Percentiles rank a stretch among this genome's conserved stretches.
phyloP scores from a whole-genome alignment of 2,113 vertebrate species.

The Talpa occidentalis region DNA sequence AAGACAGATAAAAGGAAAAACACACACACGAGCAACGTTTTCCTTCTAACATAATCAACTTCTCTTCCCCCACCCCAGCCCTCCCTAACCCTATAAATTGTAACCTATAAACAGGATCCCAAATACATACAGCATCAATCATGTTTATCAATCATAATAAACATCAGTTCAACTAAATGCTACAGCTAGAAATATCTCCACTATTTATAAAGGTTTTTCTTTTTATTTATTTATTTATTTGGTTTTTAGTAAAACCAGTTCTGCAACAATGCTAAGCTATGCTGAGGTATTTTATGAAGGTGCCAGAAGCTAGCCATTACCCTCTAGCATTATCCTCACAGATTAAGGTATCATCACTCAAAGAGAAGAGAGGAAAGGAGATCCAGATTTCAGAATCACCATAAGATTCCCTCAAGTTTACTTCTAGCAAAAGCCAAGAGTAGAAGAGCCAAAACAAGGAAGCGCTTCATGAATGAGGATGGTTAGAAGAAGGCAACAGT shows the following conservation, averaged over 20 bases:
- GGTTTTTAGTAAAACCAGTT: conserved; percentile 90
- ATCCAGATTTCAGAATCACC: conserved; percentile 63
- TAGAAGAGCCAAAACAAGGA: background rate
- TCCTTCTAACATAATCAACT: conserved; percentile 86
- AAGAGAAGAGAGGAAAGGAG: conserved; percentile 24
- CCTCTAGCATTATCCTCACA: conserved; percentile 83
- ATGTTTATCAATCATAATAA: conserved; percentile 85
- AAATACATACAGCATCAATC: conserved; percentile 86
- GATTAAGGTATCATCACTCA: conserved; percentile 80
- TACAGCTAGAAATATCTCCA: conserved; percentile 90
- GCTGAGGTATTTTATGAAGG: conserved; percentile 98
- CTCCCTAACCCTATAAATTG: conserved; percentile 84
- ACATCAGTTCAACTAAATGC: conserved; percentile 92
- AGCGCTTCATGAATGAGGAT: background rate
- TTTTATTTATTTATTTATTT: conserved; percentile 81
- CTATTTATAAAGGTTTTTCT: conserved; percentile 90
- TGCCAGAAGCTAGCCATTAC: conserved; percentile 87
- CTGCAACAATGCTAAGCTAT: conserved; percentile 91
- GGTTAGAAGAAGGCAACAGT: conserved; percentile 17
- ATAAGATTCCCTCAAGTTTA: background rate
- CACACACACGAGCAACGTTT: conserved; percentile 78
- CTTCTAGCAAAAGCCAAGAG: background rate
- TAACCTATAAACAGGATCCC: conserved; percentile 87
- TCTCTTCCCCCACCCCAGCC: conserved; percentile 75
- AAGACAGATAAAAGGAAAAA: conserved; percentile 88